These are phyloP conservation scores for Micropoecilia bifurca DNA, from an alignment of 2,797 vertebrate genomes.

Conservation along the genomic window DNA sequence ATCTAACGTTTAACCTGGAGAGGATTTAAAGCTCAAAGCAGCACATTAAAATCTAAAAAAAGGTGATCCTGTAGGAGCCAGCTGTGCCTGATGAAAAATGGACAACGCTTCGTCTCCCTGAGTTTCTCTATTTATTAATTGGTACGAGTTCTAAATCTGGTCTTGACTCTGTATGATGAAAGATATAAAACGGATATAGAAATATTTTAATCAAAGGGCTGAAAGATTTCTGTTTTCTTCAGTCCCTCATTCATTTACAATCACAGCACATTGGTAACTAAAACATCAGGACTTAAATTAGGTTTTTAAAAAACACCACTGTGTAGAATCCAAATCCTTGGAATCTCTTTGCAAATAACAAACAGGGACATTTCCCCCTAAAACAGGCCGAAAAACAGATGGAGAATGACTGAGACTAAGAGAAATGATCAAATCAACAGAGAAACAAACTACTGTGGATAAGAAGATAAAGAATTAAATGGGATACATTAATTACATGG, in stretches of 20 bases:
- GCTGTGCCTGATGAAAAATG: conserved; percentile 5
- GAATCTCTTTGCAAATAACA: background rate
- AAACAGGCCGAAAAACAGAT: background rate
- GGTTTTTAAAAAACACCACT: background rate
- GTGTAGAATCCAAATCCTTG: background rate
- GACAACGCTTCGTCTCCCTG: background rate
- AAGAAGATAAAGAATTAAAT: background rate
- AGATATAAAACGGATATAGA: background rate
- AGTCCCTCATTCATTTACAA: background rate
- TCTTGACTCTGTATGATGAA: background rate
- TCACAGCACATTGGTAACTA: background rate
- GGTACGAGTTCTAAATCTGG: background rate
- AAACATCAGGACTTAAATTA: background rate
- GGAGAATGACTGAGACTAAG: background rate
- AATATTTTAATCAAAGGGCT: background rate
- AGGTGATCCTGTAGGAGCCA: conserved; percentile 68
- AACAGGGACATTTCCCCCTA: background rate
- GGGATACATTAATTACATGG: background rate
- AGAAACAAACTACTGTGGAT: background rate
- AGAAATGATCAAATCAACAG: background rate
- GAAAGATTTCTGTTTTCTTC: background rate
- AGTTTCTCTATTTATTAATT: conserved; percentile 4
- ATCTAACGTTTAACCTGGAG: conserved; percentile 81
- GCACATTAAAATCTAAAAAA: conserved; percentile 85
- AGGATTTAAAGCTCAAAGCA: conserved; percentile 81